phyloP scores from a whole-genome alignment of 2,797 vertebrate genomes.

The Enteromius treurensis region DNA sequence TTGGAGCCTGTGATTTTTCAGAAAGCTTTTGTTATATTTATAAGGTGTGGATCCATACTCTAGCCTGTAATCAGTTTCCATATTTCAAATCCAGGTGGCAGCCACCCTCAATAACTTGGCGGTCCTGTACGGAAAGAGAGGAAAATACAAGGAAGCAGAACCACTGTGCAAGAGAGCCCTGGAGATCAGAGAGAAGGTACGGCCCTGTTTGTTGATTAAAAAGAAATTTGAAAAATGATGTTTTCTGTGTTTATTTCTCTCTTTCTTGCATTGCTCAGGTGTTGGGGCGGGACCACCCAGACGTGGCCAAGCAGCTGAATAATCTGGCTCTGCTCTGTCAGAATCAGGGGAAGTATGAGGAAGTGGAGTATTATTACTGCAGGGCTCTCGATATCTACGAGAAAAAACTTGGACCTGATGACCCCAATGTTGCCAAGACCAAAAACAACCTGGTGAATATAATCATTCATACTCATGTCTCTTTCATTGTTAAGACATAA shows the following conservation, averaged over 20 bases:
- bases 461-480: not conserved
- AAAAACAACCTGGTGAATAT: conserved; percentile 75
- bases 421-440: conserved; percentile 86
- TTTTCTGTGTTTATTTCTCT: not conserved
- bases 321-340: conserved; percentile 87
- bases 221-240: not conserved
- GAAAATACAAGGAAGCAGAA: conserved; percentile 87
- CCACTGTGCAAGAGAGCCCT: conserved; percentile 85
- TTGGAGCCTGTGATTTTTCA: not conserved
- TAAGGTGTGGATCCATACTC: not conserved
- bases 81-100: conserved; percentile 76
- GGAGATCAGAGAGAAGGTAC: conserved; percentile 87
- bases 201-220: not conserved
- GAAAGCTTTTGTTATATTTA: not conserved
- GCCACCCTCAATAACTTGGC: conserved; percentile 88
- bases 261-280: conserved; percentile 70
- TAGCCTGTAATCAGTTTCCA: not conserved
- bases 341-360: conserved; percentile 88
- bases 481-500: not conserved
- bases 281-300: conserved; percentile 84
- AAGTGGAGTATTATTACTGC: conserved; percentile 86
- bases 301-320: conserved; percentile 89
- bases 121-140: conserved; percentile 86
- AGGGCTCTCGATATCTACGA: conserved; percentile 85
- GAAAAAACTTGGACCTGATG: conserved; percentile 78